Evolutionary conservation across 2,888 invertebrate species (phyloP).

Genomic region (Capitulum mitella): DNA sequence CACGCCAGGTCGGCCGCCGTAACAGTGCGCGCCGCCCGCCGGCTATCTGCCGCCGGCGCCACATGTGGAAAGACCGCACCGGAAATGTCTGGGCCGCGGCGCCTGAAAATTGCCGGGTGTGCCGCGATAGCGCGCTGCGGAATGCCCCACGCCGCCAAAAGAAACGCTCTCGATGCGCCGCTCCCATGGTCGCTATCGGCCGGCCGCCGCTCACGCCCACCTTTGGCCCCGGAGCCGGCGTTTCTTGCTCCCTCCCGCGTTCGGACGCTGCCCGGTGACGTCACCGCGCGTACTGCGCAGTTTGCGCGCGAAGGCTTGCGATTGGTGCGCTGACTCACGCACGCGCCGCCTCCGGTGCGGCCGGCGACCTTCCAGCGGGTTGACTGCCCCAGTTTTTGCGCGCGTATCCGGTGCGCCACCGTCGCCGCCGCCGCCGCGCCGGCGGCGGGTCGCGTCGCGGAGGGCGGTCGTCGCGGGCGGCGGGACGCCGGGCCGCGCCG

Average conservation of each 20-base stretch:
- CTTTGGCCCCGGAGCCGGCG: neutral
- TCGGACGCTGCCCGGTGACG: neutral
- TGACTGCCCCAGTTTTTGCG: constrained; percentile 5
- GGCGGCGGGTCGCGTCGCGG: neutral
- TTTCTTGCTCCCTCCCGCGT: neutral
- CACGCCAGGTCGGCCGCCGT: no score
- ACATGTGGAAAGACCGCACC: neutral
- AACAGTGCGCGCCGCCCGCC: no score
- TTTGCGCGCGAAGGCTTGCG: neutral
- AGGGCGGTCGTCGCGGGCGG: neutral
- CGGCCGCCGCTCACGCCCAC: neutral
- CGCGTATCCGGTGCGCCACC: neutral
- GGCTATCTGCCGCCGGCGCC: no score
- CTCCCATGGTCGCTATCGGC: neutral
- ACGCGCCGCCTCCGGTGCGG: neutral
- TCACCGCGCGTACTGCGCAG: constrained; percentile 1
- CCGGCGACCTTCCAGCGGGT: constrained; percentile 1
- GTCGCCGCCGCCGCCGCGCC: neutral
- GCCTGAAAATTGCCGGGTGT: neutral
- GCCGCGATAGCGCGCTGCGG: neutral
- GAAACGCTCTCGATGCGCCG: neutral
- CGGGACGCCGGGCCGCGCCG: neutral
- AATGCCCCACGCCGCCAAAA: neutral
- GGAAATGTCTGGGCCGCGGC: neutral
- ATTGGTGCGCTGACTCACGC: constrained; percentile 3